Conservation (phyloP, 2,113 vertebrate species). For the Upupa epops region DNA sequence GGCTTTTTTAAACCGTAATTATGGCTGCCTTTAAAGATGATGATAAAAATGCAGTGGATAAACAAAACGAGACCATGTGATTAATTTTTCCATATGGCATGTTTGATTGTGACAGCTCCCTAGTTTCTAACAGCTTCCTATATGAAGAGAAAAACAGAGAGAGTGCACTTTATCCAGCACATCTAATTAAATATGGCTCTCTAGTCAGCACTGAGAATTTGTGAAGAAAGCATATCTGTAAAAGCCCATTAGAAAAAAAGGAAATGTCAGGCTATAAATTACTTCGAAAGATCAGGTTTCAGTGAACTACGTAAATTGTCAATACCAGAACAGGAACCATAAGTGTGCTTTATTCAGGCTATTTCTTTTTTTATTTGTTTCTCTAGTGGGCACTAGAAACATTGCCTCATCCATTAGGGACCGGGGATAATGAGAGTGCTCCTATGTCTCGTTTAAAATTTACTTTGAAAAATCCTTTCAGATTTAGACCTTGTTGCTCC, state of each 20-base stretch:
- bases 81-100: conserved; percentile 10
- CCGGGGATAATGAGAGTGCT: not conserved
- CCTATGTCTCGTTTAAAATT: not conserved
- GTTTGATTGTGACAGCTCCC: conserved; percentile 35
- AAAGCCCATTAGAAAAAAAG: not conserved
- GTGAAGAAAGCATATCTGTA: not conserved
- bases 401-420: not conserved
- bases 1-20: conserved; percentile 22
- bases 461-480: not conserved
- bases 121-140: not conserved
- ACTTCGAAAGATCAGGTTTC: not conserved
- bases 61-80: conserved; percentile 2
- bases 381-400: not conserved
- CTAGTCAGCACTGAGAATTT: not conserved
- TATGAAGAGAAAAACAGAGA: not conserved
- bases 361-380: not conserved
- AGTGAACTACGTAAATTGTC: not conserved
- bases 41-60: conserved; percentile 17
- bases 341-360: not conserved
- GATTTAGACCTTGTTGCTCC: not conserved
- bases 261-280: conserved; percentile 17
- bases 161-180: not conserved
- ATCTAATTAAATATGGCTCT: conserved; percentile 3
- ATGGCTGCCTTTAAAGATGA: not conserved
- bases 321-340: not conserved